Percentiles rank a stretch among this genome's conserved stretches.
phyloP scores from a whole-genome alignment of 1,140 invertebrate genomes.

The Brachystomella parvula region DNA sequence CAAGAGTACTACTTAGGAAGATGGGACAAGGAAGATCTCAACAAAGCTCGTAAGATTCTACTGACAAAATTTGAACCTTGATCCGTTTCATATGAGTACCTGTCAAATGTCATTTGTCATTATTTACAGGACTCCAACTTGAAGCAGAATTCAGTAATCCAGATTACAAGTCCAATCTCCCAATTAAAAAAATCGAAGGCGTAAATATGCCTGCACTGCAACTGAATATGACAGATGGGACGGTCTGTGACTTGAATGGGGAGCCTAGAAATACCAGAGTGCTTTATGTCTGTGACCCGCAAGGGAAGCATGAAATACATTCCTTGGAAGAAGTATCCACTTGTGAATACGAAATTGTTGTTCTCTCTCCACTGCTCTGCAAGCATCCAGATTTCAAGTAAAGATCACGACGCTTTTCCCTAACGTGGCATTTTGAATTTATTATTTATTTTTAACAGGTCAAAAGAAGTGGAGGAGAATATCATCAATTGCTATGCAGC shows the following conservation, averaged over 20 bases:
- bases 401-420: constrained; percentile 19
- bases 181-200: constrained; percentile 73
- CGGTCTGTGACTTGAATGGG: constrained; percentile 82
- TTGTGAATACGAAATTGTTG: constrained; percentile 87
- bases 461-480: constrained; percentile 68
- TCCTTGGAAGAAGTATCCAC: constrained; percentile 86
- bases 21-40: constrained; percentile 52
- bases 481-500: constrained; percentile 70
- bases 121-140: constrained; percentile 24
- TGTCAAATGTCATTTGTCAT: not conserved
- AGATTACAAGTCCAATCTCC: constrained; percentile 39
- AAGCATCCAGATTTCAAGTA: constrained; percentile 77
- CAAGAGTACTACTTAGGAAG: constrained; percentile 75
- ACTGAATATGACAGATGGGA: constrained; percentile 59
- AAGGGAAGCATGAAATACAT: constrained; percentile 83
- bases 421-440: not conserved
- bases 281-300: constrained; percentile 72
- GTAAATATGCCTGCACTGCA: constrained; percentile 73
- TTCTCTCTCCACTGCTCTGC: constrained; percentile 76
- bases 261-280: constrained; percentile 65
- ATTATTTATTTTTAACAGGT: constrained; percentile 43
- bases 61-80: not conserved
- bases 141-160: constrained; percentile 26
- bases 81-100: constrained; percentile 1
- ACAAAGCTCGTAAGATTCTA: constrained; percentile 44